These are phyloP conservation scores for Danaus chrysippus DNA, from an alignment of 2,888 invertebrate species.

Conservation along the genomic window DNA sequence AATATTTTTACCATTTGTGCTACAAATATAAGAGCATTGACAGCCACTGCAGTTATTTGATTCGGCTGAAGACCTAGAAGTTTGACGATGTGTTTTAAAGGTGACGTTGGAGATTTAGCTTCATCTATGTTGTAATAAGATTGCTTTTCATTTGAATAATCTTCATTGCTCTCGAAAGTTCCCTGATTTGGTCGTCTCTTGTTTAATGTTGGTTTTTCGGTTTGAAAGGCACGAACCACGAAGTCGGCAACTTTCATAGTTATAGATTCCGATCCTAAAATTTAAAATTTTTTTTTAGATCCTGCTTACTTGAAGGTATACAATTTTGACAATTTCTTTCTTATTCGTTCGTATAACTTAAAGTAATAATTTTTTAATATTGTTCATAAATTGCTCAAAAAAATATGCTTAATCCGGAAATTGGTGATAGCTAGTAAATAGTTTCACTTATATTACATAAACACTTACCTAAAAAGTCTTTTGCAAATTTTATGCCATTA, in stretches of 20 bases:
- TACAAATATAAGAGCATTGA: constrained; percentile 90
- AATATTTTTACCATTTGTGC: constrained; percentile 85
- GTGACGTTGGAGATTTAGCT: constrained; percentile 72
- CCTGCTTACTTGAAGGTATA: no score
- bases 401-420: no score
- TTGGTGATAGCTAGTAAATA: no score
- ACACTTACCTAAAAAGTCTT: constrained; percentile 64
- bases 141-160: constrained; percentile 41
- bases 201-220: constrained; percentile 39
- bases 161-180: constrained; percentile 37
- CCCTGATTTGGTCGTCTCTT: constrained; percentile 40
- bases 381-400: no score
- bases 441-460: not conserved
- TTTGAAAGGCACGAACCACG: constrained; percentile 66
- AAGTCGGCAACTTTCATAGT: constrained; percentile 71
- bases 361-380: no score
- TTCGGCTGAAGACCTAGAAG: constrained; percentile 87
- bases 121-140: constrained; percentile 61
- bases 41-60: constrained; percentile 88
- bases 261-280: constrained; percentile 68
- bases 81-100: constrained; percentile 76
- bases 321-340: no score
- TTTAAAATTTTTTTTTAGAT: constrained; percentile 15
- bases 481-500: constrained; percentile 67
- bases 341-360: no score